Evolutionary conservation across 2,888 invertebrate genomes (phyloP), one percentile per base, ranked within the genome.

Genomic region (Platycnemis pennipes): DNA sequence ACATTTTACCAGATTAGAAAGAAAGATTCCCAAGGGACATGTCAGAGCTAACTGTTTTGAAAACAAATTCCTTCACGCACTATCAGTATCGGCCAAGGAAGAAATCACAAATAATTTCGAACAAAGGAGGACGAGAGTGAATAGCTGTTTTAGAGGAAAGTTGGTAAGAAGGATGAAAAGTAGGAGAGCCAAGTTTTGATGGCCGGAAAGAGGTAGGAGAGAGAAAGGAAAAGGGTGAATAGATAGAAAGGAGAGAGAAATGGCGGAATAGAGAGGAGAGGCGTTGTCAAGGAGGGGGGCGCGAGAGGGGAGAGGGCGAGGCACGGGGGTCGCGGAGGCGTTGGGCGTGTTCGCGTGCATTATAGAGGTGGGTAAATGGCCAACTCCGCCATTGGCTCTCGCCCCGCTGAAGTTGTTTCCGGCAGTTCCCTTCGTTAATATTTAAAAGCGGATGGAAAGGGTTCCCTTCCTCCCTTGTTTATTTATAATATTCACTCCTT

Each of bases 361-460:
- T 91, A 91, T 91, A 63, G 69, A 91, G 56, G 91, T 63, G 91
- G 91, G 91, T 91, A 91, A 91, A 91, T 91, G 91, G 91, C 63
- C 91, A 63, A 91, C 91, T 91, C 91, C 69, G 37, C 91, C 91
- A 91, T 91, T 91, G 91, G 91, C 91, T 63, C 63, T 91, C 91
- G 63, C 91, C 63, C 63, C n/a, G 44, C 91, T 63, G 63, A 69
- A 91, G 91, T 69, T 91, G 91, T 91, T 91, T 91, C 91, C 91
- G 91, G 91, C 69, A 91, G 91, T 91, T 91, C 91, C 63, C 91
- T 91, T 91, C 91, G 91, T 91, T 91, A 91, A 91, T 91, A 91
- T 91, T 91, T 91, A 91, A 91, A 91, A 63, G 91, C 63, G 91
- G 91, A 91, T 69, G 91, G 91, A 91, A 91, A 91, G 91, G 91